Conservation (phyloP, 2,797 vertebrate species). For the Cyprinodon diabolis region DNA sequence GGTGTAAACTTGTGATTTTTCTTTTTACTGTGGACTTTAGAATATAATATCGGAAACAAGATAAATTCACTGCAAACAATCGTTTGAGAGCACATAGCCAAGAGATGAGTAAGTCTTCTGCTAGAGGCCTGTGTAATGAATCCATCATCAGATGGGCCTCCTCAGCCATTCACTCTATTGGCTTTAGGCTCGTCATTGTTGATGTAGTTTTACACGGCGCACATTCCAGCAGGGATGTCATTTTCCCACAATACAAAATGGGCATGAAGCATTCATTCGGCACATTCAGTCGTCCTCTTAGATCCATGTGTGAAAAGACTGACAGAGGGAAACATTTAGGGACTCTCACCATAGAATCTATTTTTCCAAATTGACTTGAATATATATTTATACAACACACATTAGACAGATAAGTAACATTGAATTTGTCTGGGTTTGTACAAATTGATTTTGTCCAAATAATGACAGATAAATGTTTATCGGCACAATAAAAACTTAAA, state of each 20-base stretch:
- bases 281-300: background rate
- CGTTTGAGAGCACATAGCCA: slow-evolving; percentile 24
- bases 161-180: slow-evolving; percentile 14
- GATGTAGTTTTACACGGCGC: background rate
- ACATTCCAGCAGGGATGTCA: slow-evolving; percentile 1
- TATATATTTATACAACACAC: background rate
- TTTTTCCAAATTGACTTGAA: background rate
- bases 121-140: slow-evolving; percentile 27
- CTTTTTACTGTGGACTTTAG: background rate
- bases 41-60: background rate
- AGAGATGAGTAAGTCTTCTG: slow-evolving; percentile 32
- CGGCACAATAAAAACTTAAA: background rate
- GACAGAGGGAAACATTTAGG: background rate
- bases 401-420: background rate
- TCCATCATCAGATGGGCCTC: slow-evolving; percentile 49
- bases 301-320: background rate
- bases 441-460: background rate
- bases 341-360: background rate
- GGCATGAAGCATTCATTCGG: background rate
- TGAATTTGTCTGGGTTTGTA: background rate
- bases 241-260: background rate
- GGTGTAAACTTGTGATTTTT: background rate
- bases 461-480: background rate
- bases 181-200: background rate
- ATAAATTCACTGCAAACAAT: background rate